These are phyloP conservation scores for Eurois occulta DNA, from an alignment of 2,888 invertebrate genomes.

Conservation along the genomic window DNA sequence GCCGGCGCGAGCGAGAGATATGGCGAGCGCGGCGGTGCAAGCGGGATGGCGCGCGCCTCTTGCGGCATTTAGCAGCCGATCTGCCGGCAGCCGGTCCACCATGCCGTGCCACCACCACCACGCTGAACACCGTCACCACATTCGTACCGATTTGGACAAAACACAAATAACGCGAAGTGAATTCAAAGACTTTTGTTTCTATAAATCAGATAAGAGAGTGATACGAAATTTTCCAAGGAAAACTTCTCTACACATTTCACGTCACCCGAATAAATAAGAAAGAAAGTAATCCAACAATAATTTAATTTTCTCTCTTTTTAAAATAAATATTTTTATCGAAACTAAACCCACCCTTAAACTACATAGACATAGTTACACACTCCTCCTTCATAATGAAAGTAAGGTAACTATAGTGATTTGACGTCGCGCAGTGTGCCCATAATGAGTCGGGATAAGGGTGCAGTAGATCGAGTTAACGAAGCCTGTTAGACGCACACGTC, in stretches of 20 bases:
- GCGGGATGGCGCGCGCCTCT: constrained; percentile 84
- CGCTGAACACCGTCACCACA: constrained; percentile 40
- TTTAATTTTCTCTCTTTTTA: not conserved
- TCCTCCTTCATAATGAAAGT: constrained; percentile 45
- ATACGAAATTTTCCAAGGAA: not conserved
- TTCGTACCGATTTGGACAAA: constrained; percentile 3
- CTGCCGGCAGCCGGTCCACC: constrained; percentile 75
- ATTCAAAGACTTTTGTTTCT: not conserved
- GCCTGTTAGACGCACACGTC: constrained; percentile 75
- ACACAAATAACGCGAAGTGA: constrained; percentile 40
- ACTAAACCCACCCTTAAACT: constrained; percentile 11
- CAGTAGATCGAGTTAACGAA: constrained; percentile 79
- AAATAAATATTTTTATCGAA: not conserved
- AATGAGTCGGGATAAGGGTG: constrained; percentile 68
- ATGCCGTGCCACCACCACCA: constrained; percentile 49
- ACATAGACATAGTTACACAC: not conserved
- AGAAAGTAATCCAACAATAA: not conserved
- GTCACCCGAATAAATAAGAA: not conserved
- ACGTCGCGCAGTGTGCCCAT: constrained; percentile 55
- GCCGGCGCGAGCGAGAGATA: constrained; percentile 91
- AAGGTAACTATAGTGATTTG: constrained; percentile 57
- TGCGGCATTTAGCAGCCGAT: constrained; percentile 89
- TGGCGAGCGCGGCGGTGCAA: constrained; percentile 81
- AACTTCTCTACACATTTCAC: not conserved
- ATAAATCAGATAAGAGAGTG: constrained; percentile 30